phyloP scores from a whole-genome alignment of 2,888 invertebrate genomes.

The Ophion slaviceki region DNA sequence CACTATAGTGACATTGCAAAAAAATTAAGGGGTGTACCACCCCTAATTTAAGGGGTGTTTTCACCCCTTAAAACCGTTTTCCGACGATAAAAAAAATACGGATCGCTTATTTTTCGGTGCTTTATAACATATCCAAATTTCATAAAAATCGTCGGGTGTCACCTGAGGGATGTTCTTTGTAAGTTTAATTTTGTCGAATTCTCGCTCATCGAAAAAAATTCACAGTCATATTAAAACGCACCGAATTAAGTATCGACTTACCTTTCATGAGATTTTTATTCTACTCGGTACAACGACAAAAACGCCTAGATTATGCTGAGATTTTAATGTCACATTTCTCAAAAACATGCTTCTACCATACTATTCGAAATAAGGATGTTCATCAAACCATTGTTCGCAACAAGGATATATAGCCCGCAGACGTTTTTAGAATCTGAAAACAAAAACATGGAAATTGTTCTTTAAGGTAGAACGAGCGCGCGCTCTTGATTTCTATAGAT shows the following conservation, averaged over 20 bases:
- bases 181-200: too few relatives aligned
- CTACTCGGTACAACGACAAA: not conserved
- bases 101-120: too few relatives aligned
- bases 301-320: not conserved
- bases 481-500: too few relatives aligned
- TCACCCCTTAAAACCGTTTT: too few relatives aligned
- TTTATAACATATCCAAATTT: too few relatives aligned
- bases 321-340: not conserved
- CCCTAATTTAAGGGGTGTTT: too few relatives aligned
- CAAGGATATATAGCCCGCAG: conserved; percentile 60
- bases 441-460: not conserved
- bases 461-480: not conserved
- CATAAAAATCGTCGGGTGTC: too few relatives aligned
- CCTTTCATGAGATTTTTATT: not conserved
- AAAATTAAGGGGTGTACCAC: too few relatives aligned
- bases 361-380: not conserved
- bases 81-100: too few relatives aligned
- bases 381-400: conserved; percentile 55
- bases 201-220: not conserved
- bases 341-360: not conserved
- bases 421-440: conserved; percentile 67
- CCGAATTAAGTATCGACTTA: not conserved
- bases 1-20: too few relatives aligned
- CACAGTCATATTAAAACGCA: not conserved
- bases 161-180: too few relatives aligned